Percentiles rank a stretch among this genome's conserved stretches.
These are phyloP conservation scores for Drosophila yooni DNA, from an alignment of 2,888 invertebrate species.

Conservation along the genomic window DNA sequence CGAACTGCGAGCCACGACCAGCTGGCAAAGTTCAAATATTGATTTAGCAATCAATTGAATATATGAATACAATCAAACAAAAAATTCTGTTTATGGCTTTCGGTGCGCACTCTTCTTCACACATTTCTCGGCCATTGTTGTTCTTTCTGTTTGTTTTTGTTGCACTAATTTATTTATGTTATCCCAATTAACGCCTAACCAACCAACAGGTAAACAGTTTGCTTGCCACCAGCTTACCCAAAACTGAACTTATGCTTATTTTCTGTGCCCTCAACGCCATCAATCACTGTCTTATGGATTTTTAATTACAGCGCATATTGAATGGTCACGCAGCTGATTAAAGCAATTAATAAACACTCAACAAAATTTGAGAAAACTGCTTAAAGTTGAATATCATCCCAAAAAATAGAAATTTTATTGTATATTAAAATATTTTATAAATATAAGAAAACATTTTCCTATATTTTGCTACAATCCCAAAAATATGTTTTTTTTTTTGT, in stretches of 20 bases:
- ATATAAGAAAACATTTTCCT: too few species aligned
- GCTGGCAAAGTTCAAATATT: constrained; percentile 69
- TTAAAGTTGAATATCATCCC: background rate
- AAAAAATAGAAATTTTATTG: background rate
- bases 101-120: constrained; percentile 2
- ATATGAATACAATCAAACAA: constrained; percentile 50
- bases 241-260: constrained; percentile 22
- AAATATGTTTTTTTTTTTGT: background rate
- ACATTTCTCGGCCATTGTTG: constrained; percentile 17
- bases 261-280: background rate
- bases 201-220: constrained; percentile 36
- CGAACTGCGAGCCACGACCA: constrained; percentile 30
- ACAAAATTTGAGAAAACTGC: background rate
- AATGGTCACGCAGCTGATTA: background rate
- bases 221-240: constrained; percentile 1
- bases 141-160: constrained; percentile 38
- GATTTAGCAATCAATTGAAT: constrained; percentile 69
- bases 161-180: constrained; percentile 52
- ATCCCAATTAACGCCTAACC: constrained; percentile 60
- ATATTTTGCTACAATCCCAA: background rate
- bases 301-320: constrained; percentile 1
- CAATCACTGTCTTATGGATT: constrained; percentile 14
- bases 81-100: constrained; percentile 40
- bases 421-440: background rate
- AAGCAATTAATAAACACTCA: background rate